A percentile compares a stretch with the other conserved stretches of the same genome.
These are phyloP conservation scores for Aphrocallistes beatrix DNA, from an alignment of 37 sponge, comb jelly and placozoan genomes.

Conservation along the genomic window DNA sequence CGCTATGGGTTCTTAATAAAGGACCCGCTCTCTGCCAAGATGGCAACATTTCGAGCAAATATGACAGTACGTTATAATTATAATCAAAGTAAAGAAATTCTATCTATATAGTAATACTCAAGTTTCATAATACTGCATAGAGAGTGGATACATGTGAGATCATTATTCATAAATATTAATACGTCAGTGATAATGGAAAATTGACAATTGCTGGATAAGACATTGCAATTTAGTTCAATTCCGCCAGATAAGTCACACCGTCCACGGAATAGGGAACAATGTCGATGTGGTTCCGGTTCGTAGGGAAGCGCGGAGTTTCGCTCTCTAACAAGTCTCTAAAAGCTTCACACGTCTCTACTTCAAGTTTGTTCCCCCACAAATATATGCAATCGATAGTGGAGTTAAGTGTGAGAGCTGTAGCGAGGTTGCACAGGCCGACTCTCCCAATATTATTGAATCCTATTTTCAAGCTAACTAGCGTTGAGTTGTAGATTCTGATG, in stretches of 20 bases:
- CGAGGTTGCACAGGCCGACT: slow-evolving; percentile 40
- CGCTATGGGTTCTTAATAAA: too few species aligned
- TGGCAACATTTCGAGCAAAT: too few species aligned
- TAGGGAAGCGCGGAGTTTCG: slow-evolving; percentile 5
- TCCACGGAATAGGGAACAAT: slow-evolving; percentile 61
- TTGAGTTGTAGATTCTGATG: slow-evolving; percentile 28
- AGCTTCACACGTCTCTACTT: slow-evolving; percentile 50
- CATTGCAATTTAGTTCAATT: slow-evolving; percentile 21
- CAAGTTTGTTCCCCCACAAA: slow-evolving; percentile 72
- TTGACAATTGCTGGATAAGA: too few species aligned
- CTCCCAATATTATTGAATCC: slow-evolving; percentile 43
- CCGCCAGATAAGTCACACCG: slow-evolving; percentile 44
- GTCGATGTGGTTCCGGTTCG: slow-evolving; percentile 33
- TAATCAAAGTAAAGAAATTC: too few species aligned
- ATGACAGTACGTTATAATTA: too few species aligned
- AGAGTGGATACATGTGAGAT: too few species aligned
- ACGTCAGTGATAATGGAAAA: too few species aligned
- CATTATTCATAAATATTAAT: too few species aligned
- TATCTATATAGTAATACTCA: too few species aligned
- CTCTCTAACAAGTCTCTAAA: background rate
- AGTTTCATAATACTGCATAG: too few species aligned
- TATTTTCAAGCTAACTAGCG: slow-evolving; percentile 35
- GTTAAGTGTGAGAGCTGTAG: slow-evolving; percentile 34
- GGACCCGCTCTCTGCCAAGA: too few species aligned
- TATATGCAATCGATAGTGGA: slow-evolving; percentile 22